Evolutionary conservation across 2,113 vertebrate species (phyloP).

Genomic region (Atherinomorus stipes): DNA sequence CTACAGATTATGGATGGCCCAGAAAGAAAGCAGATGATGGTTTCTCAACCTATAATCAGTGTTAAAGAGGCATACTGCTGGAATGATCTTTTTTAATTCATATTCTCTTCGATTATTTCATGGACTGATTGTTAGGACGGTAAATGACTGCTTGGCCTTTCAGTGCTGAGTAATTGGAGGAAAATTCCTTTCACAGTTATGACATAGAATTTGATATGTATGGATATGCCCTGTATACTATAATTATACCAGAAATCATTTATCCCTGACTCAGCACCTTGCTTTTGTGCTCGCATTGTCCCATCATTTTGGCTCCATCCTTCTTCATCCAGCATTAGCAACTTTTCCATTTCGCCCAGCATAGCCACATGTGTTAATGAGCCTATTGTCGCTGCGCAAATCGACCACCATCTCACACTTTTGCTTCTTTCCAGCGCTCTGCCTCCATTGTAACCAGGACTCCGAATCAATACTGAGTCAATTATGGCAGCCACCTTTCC

Average conservation of each 20-base stretch:
- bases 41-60: conserved; percentile 67
- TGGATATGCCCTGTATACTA: conserved; percentile 26
- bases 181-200: conserved; percentile 31
- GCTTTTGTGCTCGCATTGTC: conserved; percentile 23
- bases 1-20: conserved; percentile 80
- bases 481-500: conserved; percentile 68
- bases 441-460: conserved; percentile 67
- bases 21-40: conserved; percentile 78
- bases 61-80: conserved; percentile 16
- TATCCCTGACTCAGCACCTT: conserved; percentile 14
- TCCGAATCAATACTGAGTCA: conserved; percentile 76
- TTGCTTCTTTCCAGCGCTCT: conserved; percentile 49
- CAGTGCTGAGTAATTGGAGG: conserved; percentile 26
- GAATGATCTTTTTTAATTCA: conserved; percentile 38
- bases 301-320: conserved; percentile 34
- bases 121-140: neutral
- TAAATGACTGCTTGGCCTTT: conserved; percentile 31
- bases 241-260: conserved; percentile 44
- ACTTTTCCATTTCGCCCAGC: conserved; percentile 44
- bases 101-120: conserved; percentile 25
- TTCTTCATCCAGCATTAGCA: conserved; percentile 47
- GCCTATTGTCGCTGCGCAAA: conserved; percentile 61
- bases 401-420: conserved; percentile 64
- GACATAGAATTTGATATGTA: too few species aligned
- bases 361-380: conserved; percentile 67